Base-by-base conservation (phyloP, 2,113 vertebrate genomes). In the Phrynosoma blainvillii region DNA sequence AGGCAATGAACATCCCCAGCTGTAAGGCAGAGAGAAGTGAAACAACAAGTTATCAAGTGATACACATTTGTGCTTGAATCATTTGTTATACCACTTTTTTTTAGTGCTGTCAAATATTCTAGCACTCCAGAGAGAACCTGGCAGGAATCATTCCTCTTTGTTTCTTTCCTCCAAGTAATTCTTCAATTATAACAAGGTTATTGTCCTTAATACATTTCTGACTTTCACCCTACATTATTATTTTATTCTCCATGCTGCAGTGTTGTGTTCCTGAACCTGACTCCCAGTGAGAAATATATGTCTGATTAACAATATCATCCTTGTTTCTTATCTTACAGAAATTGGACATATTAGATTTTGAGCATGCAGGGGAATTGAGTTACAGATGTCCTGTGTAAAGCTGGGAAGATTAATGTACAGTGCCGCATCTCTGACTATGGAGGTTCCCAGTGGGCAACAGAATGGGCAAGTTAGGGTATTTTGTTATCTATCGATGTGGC, bases 351-450 rank as follows among this genome's bases (percentile, higher is more conserved):
- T 5, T 87, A 30, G 9, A 25, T 82, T 92, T 90, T 79, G 59
- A 75, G 54, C 32, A 78, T 76, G 11, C 52, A 91, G 79, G 56
- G 20, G 71, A 91, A 94, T 87, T 89, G 68, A 91, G 52, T 86
- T 87, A 86, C 62, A 71, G 62, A 91, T 91, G 89, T 91, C 85
- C 84, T 92, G 62, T 84, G 83, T 71, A 93, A 90, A 84, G 74
- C 77, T 88, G 80, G 78, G 82, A 92, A 94, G 93, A 95, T 94
- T 93, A 93, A 94, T 93, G 84, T 86, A 84, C 71, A 6, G 77
- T 85, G 73, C 65, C 85, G 82, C 86, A 83, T 86, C 62, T 94
- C 85, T 84, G 62, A 68, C 91, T 91, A 36, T 27, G 79, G 74
- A 54, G 85, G 77, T 4, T 93, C 90, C 92, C 90, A 84, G 82